Evolutionary conservation across 2,113 vertebrate species (phyloP).

Genomic region (Urocitellus parryii): DNA sequence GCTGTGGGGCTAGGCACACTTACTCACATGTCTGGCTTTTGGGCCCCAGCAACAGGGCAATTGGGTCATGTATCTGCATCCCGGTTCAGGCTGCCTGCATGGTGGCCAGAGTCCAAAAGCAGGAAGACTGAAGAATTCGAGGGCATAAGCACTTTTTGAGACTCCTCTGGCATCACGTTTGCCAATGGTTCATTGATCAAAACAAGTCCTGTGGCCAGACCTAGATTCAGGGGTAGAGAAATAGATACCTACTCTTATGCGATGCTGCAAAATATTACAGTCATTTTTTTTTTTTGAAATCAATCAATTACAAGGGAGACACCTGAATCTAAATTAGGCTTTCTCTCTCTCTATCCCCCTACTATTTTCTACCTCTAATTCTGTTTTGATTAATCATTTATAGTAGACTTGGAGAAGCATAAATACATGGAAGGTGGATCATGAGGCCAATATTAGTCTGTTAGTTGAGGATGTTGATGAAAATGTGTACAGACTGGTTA

Average conservation of each 20-base stretch:
- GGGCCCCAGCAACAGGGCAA: background rate
- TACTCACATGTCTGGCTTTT: background rate
- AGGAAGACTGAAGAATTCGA: background rate
- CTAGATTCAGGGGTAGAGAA: background rate
- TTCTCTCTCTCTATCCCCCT: background rate
- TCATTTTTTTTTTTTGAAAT: background rate
- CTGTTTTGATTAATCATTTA: background rate
- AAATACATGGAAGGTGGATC: background rate
- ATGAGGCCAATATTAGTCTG: background rate
- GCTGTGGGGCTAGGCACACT: background rate
- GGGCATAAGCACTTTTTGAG: background rate
- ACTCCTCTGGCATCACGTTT: background rate
- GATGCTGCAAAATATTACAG: background rate
- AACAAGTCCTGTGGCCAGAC: background rate
- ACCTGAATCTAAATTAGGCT: background rate
- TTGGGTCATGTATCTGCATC: background rate
- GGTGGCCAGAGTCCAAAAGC: background rate
- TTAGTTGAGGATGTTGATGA: background rate
- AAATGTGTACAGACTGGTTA: background rate
- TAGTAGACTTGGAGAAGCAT: conserved; percentile 15
- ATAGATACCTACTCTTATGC: background rate
- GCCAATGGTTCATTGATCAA: background rate
- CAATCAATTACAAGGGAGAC: background rate
- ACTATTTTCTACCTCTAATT: background rate
- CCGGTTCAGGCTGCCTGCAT: background rate